Percentiles rank a stretch among this genome's conserved stretches.
phyloP scores from a whole-genome alignment of 2,113 vertebrate species.

The Hystrix brachyura region DNA sequence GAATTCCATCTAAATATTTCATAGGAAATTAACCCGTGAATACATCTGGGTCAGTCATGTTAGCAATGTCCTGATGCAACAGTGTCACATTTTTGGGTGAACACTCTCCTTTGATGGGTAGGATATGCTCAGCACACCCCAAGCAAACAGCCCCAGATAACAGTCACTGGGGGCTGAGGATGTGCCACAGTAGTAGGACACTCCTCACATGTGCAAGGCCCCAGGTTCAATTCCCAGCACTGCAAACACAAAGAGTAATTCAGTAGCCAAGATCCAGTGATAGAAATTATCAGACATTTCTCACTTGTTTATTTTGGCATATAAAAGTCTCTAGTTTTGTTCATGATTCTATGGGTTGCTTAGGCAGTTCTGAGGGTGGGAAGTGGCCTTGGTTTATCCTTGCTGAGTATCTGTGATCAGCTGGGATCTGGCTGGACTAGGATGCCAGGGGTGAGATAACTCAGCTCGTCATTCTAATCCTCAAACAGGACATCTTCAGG shows the following conservation, averaged over 20 bases:
- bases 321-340: neutral
- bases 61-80: neutral
- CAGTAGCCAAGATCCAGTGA: neutral
- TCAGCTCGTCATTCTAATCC: neutral
- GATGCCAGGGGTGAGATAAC: neutral
- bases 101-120: neutral
- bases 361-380: constrained; percentile 1
- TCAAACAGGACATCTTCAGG: no score
- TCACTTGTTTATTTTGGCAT: constrained; percentile 3
- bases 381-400: neutral
- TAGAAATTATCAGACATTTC: neutral
- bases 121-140: neutral
- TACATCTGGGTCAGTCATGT: neutral
- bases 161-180: neutral
- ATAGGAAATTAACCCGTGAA: neutral
- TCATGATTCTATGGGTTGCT: neutral
- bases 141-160: neutral
- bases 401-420: neutral
- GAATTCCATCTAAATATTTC: constrained; percentile 23
- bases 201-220: neutral
- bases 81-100: neutral
- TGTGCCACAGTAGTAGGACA: neutral
- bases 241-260: neutral
- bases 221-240: neutral
- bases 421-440: neutral